Evolutionary conservation across 1,140 invertebrate genomes (phyloP).

Genomic region (Lamellibrachia luymesi): DNA sequence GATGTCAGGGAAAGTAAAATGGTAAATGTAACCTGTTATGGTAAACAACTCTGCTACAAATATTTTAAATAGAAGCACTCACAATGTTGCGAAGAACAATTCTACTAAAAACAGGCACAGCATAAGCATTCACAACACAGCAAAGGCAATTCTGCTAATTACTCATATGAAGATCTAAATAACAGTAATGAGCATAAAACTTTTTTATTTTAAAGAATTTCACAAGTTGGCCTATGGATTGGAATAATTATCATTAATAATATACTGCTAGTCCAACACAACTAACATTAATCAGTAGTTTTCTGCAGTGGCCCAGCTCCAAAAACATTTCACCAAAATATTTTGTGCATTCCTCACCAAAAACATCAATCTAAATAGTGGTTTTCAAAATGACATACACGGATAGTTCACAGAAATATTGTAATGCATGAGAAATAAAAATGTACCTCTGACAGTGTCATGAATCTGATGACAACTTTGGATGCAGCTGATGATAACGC

Average conservation of each 20-base stretch:
- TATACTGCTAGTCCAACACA: too few species aligned
- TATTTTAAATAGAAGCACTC: background rate
- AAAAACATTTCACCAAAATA: background rate
- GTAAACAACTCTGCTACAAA: background rate
- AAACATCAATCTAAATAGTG: background rate
- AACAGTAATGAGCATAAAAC: background rate
- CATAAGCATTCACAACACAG: background rate
- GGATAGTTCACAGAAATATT: background rate
- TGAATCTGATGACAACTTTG: background rate
- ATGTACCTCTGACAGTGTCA: background rate
- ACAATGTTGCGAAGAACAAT: background rate
- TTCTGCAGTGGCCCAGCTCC: background rate
- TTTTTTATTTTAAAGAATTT: background rate
- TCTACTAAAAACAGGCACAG: background rate
- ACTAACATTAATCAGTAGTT: background rate
- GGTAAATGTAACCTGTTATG: background rate
- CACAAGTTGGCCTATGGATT: background rate
- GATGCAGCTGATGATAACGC: background rate
- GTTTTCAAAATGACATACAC: background rate
- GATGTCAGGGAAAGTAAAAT: too few species aligned
- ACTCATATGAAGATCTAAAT: background rate
- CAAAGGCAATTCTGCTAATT: background rate
- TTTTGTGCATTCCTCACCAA: background rate
- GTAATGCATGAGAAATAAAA: background rate
- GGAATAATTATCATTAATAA: too few species aligned